These are phyloP conservation scores for Epinotia bilunana DNA, from an alignment of 2,888 invertebrate genomes.

Conservation along the genomic window DNA sequence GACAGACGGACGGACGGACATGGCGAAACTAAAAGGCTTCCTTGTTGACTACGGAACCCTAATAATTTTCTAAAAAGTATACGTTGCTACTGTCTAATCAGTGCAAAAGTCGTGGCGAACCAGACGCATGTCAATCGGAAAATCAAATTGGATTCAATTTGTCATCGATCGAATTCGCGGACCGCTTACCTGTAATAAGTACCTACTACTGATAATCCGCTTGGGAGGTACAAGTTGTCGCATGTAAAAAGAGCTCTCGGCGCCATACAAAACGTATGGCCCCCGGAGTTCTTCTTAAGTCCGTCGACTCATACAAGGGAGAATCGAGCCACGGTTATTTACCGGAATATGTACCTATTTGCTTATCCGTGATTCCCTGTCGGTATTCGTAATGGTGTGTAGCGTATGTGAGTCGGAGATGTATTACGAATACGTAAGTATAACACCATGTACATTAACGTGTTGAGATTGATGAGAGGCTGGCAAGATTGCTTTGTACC, in stretches of 20 bases:
- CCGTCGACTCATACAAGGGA: conserved; percentile 6
- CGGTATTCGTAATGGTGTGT: conserved; percentile 37
- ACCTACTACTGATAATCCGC: not conserved
- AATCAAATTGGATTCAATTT: not conserved
- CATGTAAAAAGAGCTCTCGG: not conserved
- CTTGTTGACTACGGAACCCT: no score
- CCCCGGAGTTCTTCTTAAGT: no score
- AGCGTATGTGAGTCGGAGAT: conserved; percentile 11
- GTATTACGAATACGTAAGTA: conserved; percentile 3
- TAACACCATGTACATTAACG: conserved; percentile 4
- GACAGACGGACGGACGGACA: no score
- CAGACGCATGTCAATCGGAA: not conserved
- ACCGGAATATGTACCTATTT: conserved; percentile 14
- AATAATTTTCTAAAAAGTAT: not conserved
- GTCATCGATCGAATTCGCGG: not conserved
- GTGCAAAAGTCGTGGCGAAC: not conserved
- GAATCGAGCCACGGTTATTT: conserved; percentile 30
- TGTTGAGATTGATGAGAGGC: not conserved
- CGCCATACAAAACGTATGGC: no score
- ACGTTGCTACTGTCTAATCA: not conserved
- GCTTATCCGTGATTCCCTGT: conserved; percentile 31
- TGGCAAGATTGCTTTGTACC: not conserved
- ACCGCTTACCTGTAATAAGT: not conserved
- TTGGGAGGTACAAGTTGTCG: not conserved
- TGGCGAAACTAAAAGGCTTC: no score